Conservation (phyloP, 2,888 invertebrate genomes). For the Nasonia oneida region DNA sequence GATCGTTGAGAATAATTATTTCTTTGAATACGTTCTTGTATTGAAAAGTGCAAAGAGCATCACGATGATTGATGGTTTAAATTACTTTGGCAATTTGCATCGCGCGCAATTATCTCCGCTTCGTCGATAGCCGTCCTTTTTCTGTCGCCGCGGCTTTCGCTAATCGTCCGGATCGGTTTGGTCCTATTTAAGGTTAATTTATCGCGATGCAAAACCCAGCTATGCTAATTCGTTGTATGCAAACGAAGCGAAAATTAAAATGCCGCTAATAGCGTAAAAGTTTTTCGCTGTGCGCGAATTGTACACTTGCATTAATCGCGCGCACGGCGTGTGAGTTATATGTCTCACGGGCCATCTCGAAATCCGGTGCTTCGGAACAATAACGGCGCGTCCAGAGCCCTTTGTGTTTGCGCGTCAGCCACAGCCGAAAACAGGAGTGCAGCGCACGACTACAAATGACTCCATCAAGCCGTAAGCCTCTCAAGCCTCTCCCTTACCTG, state of each 20-base stretch:
- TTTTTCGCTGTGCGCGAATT: neutral
- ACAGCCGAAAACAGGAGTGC: neutral
- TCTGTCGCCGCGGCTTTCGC: neutral
- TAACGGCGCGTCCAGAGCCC: neutral
- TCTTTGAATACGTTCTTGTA: neutral
- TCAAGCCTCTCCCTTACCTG: neutral
- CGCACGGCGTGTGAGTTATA: neutral
- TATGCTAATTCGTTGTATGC: neutral
- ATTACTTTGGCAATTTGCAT: constrained; percentile 66
- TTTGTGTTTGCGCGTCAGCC: constrained; percentile 8
- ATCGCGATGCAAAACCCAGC: neutral
- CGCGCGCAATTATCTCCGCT: constrained; percentile 59
- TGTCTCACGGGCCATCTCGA: neutral
- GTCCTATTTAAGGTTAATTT: neutral
- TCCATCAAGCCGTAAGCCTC: constrained; percentile 4
- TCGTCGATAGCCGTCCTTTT: neutral
- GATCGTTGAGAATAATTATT: too few relatives aligned
- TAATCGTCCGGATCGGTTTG: neutral
- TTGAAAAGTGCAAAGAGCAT: neutral
- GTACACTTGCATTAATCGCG: neutral
- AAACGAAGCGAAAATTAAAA: neutral
- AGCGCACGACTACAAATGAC: neutral
- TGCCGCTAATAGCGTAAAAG: too few relatives aligned
- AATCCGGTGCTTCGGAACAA: neutral
- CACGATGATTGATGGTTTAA: constrained; percentile 64